Base-by-base conservation (phyloP, 2,113 vertebrate species). In the Struthidea cinerea region DNA sequence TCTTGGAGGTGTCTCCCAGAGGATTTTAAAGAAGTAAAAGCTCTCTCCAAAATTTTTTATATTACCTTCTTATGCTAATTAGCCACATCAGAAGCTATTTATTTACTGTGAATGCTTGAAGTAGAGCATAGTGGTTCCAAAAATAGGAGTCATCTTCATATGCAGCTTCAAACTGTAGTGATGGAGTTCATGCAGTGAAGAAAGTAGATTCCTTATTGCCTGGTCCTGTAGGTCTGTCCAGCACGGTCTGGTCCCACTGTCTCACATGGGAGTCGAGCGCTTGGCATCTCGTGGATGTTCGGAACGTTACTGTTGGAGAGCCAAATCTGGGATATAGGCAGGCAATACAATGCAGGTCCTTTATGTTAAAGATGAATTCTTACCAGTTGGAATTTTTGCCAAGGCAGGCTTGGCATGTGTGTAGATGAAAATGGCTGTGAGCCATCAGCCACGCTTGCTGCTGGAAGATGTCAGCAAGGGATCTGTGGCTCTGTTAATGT, bases 61-160 rank as follows among this genome's bases (percentile, higher is more conserved):
- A 93, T 87, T 90, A 57, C 68, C 88, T 96, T 89, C 74, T 69
- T 73, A 50, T 85, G 69, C 92, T 92, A 76, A 89, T 91, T 88
- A 83, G 79, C 86, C 85, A 78, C 90, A 90, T 91, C 81, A 93
- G 89, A 92, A 96, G 86, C 85, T 97, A 96, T 97, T 97, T 97
- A 96, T 97, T 97, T 94, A 96, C 93, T 96, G 95, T 96, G 96
- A 96, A 95, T 92, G 94, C 93, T 94, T 93, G 92, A 95, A 94
- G 82, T 88, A 73, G 89, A 93, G 94, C 76, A 93, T 84, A 93
- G 94, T 12, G 14, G 80, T 94, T 97, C 83, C 87, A 75, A 91
- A 95, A 94, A 56, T 56, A 90, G 92, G 95, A 92, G 75, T 92
- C 55, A 11, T 90, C 94, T 94, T 93, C 82, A 86, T 94, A 24